A percentile compares a stretch with the other conserved stretches of the same genome.
phyloP scores from a whole-genome alignment of 1,140 invertebrate genomes.

The Drosophila yakuba region DNA sequence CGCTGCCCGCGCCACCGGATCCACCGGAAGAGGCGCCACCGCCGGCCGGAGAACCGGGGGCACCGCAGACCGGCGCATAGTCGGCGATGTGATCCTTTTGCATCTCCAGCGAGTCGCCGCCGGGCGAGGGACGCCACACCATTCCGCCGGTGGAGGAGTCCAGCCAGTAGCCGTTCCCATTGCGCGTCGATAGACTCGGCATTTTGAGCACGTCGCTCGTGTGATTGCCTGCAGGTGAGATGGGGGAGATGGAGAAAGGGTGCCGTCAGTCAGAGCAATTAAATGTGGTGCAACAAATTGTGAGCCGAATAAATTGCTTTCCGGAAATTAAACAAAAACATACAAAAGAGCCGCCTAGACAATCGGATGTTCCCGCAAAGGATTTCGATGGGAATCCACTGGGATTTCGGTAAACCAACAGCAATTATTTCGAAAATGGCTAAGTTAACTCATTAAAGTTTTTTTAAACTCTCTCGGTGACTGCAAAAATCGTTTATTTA shows the following conservation, averaged over 20 bases:
- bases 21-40: constrained; percentile 47
- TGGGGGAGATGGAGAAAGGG: neutral
- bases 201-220: constrained; percentile 84
- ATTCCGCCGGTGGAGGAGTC: constrained; percentile 83
- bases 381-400: neutral
- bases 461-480: too few relatives aligned
- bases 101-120: constrained; percentile 80
- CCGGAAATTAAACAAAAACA: constrained; percentile 73
- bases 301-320: constrained; percentile 70
- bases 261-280: constrained; percentile 69
- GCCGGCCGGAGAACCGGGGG: constrained; percentile 37
- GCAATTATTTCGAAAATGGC: too few relatives aligned
- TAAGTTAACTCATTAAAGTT: too few relatives aligned
- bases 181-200: constrained; percentile 83
- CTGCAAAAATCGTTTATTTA: neutral
- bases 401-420: neutral
- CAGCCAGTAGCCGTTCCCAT: constrained; percentile 84
- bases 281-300: constrained; percentile 80
- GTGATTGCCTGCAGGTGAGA: constrained; percentile 77
- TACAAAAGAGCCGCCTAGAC: constrained; percentile 51
- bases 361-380: constrained; percentile 36
- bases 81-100: constrained; percentile 85
- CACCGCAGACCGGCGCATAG: constrained; percentile 83
- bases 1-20: constrained; percentile 32
- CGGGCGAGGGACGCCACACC: constrained; percentile 83